Base-by-base conservation (phyloP, 1,140 invertebrate genomes). In the Psilanteris sp. region DNA sequence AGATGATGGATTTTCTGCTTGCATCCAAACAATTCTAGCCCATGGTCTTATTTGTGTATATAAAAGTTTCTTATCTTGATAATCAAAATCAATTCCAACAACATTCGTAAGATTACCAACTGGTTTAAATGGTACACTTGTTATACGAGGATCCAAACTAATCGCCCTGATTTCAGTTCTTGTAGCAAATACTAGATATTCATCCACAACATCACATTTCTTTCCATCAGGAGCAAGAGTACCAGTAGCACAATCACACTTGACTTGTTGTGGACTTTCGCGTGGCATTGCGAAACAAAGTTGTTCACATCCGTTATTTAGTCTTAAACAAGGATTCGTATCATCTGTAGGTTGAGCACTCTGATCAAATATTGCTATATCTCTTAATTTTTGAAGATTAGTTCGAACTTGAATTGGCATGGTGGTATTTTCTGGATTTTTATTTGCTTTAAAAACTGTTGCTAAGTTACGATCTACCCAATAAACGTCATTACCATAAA, bases 71-170 rank as follows among this genome's bases (percentile, higher is more conserved):
- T 97, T 94, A 54, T 98, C 94, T 0, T 91, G 90, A 79, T 95
- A 97, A 87, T 99, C 97, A 83, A 99, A 98, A 86, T 99, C 98
- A 14, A 99, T 90, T 0, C 97, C 97, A 1, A 99, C 97, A 1
- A 99, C 97, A 82, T 99, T 99, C 0, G 96, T 97, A 22, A 99
- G 89, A 81, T 98, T 98, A 0, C 92, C 93, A 11, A 96, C 90
- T 0, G 97, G 93, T 48, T 93, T 92, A 80, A 98, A 97, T 0
- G 97, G 97, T 1, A 95, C 86, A 39, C 92, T 93, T 0, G 93
- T 96, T 0, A 92, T 92, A 34, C 92, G 91, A 0, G 95, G 94
- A 87, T 97, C 94, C 1, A 98, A 82, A 79, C 94, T 93, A 3
- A 98, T 92, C 0, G 93, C 93, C 13, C 95, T 16, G 11, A 99